Evolutionary conservation across 2,888 invertebrate species (phyloP).

Genomic region (Hirtodrosophila trivittata): DNA sequence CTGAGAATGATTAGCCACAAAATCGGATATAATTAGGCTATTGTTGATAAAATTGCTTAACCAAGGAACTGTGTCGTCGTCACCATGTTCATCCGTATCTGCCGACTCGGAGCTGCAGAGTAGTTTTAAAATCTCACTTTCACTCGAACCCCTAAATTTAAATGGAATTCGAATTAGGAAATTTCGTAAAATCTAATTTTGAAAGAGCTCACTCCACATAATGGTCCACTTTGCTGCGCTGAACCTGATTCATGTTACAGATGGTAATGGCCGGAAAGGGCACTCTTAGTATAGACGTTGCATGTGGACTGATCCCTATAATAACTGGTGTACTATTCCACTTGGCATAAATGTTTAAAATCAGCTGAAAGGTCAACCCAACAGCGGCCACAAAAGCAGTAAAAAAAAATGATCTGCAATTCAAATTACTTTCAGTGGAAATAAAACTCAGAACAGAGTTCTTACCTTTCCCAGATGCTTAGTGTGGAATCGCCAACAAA

Average conservation of each 20-base stretch:
- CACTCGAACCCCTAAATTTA: constrained; percentile 56
- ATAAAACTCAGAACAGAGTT: background rate
- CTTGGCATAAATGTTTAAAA: constrained; percentile 88
- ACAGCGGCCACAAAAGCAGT: constrained; percentile 88
- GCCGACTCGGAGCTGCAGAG: constrained; percentile 46
- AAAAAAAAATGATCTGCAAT: constrained; percentile 89
- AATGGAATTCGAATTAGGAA: background rate
- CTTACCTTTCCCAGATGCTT: constrained; percentile 73
- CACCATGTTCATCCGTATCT: constrained; percentile 6
- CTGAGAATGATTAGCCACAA: constrained; percentile 66
- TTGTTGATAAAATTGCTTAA: constrained; percentile 31
- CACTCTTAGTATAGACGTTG: constrained; percentile 87
- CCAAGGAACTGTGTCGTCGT: constrained; percentile 9
- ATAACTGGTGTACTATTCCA: constrained; percentile 91
- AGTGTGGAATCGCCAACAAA: constrained; percentile 70
- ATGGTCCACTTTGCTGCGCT: constrained; percentile 86
- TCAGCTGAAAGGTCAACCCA: constrained; percentile 85
- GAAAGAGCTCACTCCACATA: constrained; percentile 77
- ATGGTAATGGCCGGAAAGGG: constrained; percentile 94
- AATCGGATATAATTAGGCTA: constrained; percentile 56
- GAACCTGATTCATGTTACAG: constrained; percentile 93
- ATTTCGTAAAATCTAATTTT: background rate
- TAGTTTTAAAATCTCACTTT: constrained; percentile 55
- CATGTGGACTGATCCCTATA: constrained; percentile 89
- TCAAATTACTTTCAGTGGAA: background rate